phyloP scores from a whole-genome alignment of 2,888 invertebrate genomes.

The Trichogramma evanescens region DNA sequence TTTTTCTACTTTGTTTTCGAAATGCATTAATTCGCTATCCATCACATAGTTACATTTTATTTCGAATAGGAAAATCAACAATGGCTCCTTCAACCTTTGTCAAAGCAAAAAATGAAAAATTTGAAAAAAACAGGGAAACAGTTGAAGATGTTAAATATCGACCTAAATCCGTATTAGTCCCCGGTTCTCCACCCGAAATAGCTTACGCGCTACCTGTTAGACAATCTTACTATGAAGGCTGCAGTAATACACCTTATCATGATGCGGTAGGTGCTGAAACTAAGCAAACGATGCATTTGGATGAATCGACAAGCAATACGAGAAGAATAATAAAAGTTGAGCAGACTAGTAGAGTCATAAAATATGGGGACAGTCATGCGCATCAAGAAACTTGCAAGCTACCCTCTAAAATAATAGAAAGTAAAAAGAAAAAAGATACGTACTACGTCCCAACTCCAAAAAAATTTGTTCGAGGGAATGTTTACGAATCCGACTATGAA shows the following conservation, averaged over 20 bases:
- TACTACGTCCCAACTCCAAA: constrained; percentile 52
- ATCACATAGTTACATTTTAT: constrained; percentile 20
- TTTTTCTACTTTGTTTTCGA: constrained; percentile 24
- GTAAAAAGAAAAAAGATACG: constrained; percentile 24
- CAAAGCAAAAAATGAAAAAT: constrained; percentile 29
- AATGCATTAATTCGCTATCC: background rate
- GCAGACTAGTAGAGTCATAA: constrained; percentile 63
- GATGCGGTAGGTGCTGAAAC: constrained; percentile 62
- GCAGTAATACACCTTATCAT: constrained; percentile 54
- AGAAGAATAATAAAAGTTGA: constrained; percentile 62
- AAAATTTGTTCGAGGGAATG: constrained; percentile 61
- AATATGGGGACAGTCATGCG: constrained; percentile 52
- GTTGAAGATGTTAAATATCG: constrained; percentile 26
- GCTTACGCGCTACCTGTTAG: constrained; percentile 47
- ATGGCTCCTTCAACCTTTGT: constrained; percentile 43
- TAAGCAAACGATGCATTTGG: constrained; percentile 63
- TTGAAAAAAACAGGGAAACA: constrained; percentile 20
- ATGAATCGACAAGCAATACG: constrained; percentile 61
- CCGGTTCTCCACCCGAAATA: constrained; percentile 56
- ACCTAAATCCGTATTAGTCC: constrained; percentile 48
- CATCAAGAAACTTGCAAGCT: constrained; percentile 15
- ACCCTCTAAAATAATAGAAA: constrained; percentile 25
- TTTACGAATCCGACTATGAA: constrained; percentile 64
- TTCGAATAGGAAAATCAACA: constrained; percentile 40
- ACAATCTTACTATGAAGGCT: constrained; percentile 53